These are phyloP conservation scores for Wasmannia auropunctata DNA, from an alignment of 1,140 invertebrate genomes.

Conservation along the genomic window DNA sequence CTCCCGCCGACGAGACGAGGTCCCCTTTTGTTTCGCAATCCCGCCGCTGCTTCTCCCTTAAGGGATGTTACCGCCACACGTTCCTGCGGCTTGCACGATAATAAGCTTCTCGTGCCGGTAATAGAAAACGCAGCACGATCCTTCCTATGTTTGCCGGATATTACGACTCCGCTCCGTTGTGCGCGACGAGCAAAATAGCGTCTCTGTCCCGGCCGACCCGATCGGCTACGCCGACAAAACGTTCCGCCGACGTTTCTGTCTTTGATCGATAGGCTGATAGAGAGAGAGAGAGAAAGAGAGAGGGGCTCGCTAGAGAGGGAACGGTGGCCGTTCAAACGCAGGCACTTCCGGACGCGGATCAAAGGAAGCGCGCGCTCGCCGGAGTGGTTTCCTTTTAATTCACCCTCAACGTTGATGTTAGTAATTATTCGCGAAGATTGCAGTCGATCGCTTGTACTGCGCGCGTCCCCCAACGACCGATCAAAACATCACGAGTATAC, in stretches of 20 bases:
- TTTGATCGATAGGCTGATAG: slow-evolving; percentile 64
- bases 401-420: slow-evolving; percentile 36
- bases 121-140: slow-evolving; percentile 65
- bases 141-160: slow-evolving; percentile 66
- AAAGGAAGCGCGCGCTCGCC: slow-evolving; percentile 44
- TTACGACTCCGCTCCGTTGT: slow-evolving; percentile 66
- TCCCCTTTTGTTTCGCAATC: slow-evolving; percentile 63
- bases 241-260: slow-evolving; percentile 60
- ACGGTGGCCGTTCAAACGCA: slow-evolving; percentile 30
- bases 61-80: slow-evolving; percentile 62
- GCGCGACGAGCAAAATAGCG: slow-evolving; percentile 6
- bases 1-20: slow-evolving; percentile 40
- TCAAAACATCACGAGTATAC: not conserved
- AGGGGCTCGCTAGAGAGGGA: not conserved
- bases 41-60: slow-evolving; percentile 36
- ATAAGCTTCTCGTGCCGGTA: slow-evolving; percentile 62
- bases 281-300: not conserved
- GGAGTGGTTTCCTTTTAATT: slow-evolving; percentile 48
- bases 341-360: slow-evolving; percentile 61
- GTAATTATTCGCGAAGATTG: slow-evolving; percentile 48
- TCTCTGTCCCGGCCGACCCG: not conserved
- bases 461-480: not conserved
- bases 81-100: slow-evolving; percentile 64
- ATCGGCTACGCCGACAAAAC: slow-evolving; percentile 60
- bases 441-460: slow-evolving; percentile 1